phyloP scores from a whole-genome alignment of 2,113 vertebrate genomes.

The Odontesthes bonariensis region DNA sequence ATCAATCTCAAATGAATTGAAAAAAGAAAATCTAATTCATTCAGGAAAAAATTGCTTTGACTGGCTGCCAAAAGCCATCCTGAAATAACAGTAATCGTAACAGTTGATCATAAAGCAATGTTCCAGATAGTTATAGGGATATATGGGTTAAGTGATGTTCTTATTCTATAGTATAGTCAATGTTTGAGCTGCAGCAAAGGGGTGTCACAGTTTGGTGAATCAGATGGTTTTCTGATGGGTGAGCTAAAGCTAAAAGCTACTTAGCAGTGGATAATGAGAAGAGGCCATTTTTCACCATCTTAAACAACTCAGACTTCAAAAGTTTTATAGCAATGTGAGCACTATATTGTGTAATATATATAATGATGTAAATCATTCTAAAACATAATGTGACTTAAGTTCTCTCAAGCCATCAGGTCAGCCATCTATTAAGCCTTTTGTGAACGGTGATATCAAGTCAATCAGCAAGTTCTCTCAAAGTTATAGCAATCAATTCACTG shows the following conservation, averaged over 20 bases:
- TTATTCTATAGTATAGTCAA: too few relatives aligned
- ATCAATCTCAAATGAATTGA: too few relatives aligned
- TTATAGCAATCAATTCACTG: conserved; percentile 12
- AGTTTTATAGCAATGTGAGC: too few relatives aligned
- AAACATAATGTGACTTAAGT: not conserved
- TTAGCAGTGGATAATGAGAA: too few relatives aligned
- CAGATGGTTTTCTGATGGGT: too few relatives aligned
- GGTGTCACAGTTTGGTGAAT: too few relatives aligned
- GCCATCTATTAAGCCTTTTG: not conserved
- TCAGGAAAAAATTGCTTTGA: not conserved
- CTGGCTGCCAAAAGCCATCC: not conserved
- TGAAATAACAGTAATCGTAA: not conserved
- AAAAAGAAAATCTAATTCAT: not conserved
- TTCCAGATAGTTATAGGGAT: not conserved
- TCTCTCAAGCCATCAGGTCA: not conserved
- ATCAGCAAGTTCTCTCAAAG: not conserved
- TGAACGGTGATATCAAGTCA: not conserved
- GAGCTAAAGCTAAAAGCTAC: too few relatives aligned
- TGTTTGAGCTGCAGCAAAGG: too few relatives aligned
- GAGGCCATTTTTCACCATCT: too few relatives aligned
- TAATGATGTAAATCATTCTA: too few relatives aligned
- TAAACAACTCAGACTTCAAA: too few relatives aligned
- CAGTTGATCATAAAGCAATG: not conserved
- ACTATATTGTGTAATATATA: too few relatives aligned
- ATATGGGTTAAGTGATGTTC: not conserved